Evolutionary conservation across 2,797 vertebrate genomes (phyloP), one percentile per base, ranked within the genome.

Genomic region (Urocyon cinereoargenteus): DNA sequence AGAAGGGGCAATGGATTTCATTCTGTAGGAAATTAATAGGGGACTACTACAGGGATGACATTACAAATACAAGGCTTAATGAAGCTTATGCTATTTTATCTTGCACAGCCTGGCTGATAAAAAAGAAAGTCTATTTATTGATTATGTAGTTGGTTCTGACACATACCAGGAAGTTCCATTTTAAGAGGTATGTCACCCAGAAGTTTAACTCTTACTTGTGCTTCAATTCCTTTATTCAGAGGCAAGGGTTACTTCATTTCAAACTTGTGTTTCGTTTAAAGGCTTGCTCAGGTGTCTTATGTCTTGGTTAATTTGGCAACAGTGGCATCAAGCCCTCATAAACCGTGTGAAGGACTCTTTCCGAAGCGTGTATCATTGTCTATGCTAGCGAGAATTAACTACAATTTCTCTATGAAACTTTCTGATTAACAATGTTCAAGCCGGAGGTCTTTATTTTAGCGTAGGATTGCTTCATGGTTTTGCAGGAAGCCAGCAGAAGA

Each of bases 201-300:
- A 91, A 82, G 31, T 85, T 77, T 45, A 59, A 59, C 82, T 89
- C 59, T 86, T 49, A 64, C 51, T 72, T 36, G 36, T 77, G 11
- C 79, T 97, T 36, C 72, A 88, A 57, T 88, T 90, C 8, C 45
- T 81, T 85, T 89, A 51, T 97, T 96, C 0, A 0, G 4, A 22
- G 18, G 0, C 95, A 19, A 93, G 73, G 13, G 70, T 91, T 26
- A 70, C 95, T 91, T 53, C 85, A 57, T 78, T 97, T 96, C n/a
- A 75, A 55, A 61, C 95, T 49, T 92, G 19, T 79, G 22, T 87
- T 93, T 57, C 90, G 2, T 45, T 86, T 91, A 51, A 75, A 86
- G 90, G 45, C 34, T 62, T 19, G 26, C 87, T 97, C 19, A 81
- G 45, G 78, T 95, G 62, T 97, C 31, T 90, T 70, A 62, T 97